These are phyloP conservation scores for Coendou prehensilis DNA, from an alignment of 2,797 vertebrate species.

Conservation along the genomic window DNA sequence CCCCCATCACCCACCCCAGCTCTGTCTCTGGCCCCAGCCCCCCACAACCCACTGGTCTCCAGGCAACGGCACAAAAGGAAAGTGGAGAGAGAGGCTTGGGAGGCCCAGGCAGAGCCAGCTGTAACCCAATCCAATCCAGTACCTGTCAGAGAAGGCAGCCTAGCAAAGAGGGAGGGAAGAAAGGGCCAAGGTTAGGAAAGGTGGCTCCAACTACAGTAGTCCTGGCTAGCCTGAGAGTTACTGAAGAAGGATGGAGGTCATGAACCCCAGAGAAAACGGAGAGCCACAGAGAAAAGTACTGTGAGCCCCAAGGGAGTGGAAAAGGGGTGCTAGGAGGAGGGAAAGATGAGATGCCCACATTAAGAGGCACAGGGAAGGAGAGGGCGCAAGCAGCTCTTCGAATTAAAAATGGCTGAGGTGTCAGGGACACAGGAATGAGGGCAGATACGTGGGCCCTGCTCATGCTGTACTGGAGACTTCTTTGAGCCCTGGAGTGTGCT, in stretches of 20 bases:
- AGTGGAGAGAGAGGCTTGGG: constrained; percentile 77
- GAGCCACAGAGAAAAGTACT: background rate
- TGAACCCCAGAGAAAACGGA: background rate
- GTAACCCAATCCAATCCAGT: constrained; percentile 82
- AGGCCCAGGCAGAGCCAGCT: constrained; percentile 73
- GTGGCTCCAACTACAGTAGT: constrained; percentile 66
- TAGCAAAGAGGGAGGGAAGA: constrained; percentile 56
- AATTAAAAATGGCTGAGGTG: constrained; percentile 23
- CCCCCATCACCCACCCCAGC: constrained; percentile 44
- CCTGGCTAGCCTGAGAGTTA: background rate
- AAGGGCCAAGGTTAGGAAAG: constrained; percentile 67
- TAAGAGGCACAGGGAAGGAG: background rate
- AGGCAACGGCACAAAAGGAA: constrained; percentile 89
- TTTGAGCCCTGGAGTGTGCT: background rate
- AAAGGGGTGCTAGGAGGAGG: background rate
- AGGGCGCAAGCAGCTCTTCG: background rate
- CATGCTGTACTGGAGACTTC: background rate
- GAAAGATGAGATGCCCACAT: constrained; percentile 1
- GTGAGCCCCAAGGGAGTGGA: background rate
- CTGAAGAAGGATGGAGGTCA: background rate
- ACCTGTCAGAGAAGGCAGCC: constrained; percentile 71
- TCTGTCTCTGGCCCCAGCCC: constrained; percentile 65
- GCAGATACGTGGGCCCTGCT: background rate
- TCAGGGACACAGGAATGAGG: background rate
- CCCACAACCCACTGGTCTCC: constrained; percentile 83